These are phyloP conservation scores for Corythaeola cristata DNA, from an alignment of 2,113 vertebrate species.

Conservation along the genomic window DNA sequence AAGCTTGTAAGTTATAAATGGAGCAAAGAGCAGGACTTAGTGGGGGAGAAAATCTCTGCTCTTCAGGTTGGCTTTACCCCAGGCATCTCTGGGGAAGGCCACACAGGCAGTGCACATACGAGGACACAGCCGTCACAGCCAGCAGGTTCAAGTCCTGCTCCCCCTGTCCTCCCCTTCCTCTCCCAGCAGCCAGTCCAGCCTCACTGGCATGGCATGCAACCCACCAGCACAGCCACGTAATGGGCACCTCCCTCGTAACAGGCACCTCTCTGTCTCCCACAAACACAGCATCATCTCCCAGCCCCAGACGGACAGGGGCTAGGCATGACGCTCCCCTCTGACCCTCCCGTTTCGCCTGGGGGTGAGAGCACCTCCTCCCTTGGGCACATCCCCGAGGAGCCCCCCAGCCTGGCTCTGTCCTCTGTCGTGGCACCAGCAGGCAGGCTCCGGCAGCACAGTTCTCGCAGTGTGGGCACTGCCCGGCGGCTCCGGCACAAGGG, in stretches of 20 bases:
- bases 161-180: not conserved
- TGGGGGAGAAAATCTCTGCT: not conserved
- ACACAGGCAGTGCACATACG: accelerated
- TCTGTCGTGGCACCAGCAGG: accelerated
- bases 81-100: not conserved
- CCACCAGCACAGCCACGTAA: not conserved
- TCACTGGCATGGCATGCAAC: not conserved
- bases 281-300: not conserved
- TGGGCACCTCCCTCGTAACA: not conserved
- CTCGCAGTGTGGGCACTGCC: constrained; percentile 29
- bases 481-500: constrained; percentile 63
- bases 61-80: not conserved
- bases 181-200: not conserved
- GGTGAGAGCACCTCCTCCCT: not conserved
- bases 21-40: not conserved
- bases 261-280: accelerated
- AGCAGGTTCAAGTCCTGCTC: not conserved
- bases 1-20: not conserved
- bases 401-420: not conserved
- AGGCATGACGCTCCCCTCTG: not conserved
- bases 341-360: not conserved
- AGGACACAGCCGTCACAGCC: not conserved
- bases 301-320: not conserved
- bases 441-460: constrained; percentile 57
- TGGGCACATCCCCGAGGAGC: not conserved